A percentile compares a stretch with the other conserved stretches of the same genome.
These are phyloP conservation scores for Zelostemma sp. DNA, from an alignment of 1,140 invertebrate species.

Conservation along the genomic window DNA sequence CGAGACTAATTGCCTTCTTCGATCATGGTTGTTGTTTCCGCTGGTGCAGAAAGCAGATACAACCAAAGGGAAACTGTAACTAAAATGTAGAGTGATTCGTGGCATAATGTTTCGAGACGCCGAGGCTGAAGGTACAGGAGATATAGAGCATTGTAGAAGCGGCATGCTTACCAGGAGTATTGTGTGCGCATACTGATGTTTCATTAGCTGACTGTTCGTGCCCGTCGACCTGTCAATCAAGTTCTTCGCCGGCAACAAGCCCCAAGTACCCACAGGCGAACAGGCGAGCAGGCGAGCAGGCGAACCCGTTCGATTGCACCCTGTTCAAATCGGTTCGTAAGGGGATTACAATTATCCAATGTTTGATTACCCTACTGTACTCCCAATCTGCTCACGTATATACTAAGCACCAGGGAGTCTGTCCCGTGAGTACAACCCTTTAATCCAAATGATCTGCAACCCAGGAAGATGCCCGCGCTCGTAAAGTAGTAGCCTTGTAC, in stretches of 20 bases:
- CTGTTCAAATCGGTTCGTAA: conserved; percentile 58
- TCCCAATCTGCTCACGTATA: conserved; percentile 48
- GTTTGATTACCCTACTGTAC: conserved; percentile 60
- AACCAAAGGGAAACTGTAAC: too few relatives aligned
- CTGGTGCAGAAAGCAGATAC: too few relatives aligned
- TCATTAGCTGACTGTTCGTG: conserved; percentile 66
- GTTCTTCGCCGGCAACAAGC: conserved; percentile 48
- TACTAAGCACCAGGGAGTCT: conserved; percentile 26
- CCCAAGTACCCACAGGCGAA: conserved; percentile 30
- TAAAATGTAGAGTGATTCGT: too few relatives aligned
- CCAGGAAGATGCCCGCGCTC: conserved; percentile 12
- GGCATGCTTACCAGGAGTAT: conserved; percentile 25
- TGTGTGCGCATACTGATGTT: conserved; percentile 67
- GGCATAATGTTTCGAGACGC: too few relatives aligned
- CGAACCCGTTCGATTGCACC: conserved; percentile 23
- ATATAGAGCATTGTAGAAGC: conserved; percentile 8
- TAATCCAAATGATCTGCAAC: conserved; percentile 28
- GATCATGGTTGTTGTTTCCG: too few relatives aligned
- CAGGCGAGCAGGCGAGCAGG: too few relatives aligned
- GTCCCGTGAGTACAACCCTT: conserved; percentile 22
- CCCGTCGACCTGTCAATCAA: conserved; percentile 66
- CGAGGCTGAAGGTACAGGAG: too few relatives aligned
- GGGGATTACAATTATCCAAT: conserved; percentile 64
- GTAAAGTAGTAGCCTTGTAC: background rate
- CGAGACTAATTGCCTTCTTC: too few relatives aligned